phyloP scores from a whole-genome alignment of 2,888 invertebrate species.

The Hydrotaea cyrtoneurina region DNA sequence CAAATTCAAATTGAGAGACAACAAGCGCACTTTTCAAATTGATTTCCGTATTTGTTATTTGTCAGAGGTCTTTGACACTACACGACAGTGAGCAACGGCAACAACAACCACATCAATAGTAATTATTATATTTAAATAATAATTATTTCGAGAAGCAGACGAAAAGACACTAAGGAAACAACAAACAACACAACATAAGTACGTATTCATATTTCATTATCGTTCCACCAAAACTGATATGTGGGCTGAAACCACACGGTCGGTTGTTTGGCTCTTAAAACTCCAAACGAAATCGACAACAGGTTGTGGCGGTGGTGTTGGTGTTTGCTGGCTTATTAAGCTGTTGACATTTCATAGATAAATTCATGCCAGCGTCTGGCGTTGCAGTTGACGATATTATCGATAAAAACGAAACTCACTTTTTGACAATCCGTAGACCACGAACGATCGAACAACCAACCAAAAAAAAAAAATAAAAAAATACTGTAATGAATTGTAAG shows the following conservation, averaged over 20 bases:
- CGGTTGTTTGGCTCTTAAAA: not conserved
- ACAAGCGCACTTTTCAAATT: not conserved
- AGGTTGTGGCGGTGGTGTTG: slow-evolving; percentile 33
- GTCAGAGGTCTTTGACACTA: slow-evolving; percentile 54
- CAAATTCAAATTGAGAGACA: not conserved
- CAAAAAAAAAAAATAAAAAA: no score
- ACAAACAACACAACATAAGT: not conserved
- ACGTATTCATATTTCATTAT: slow-evolving; percentile 40
- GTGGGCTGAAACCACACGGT: slow-evolving; percentile 38
- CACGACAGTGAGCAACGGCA: slow-evolving; percentile 8
- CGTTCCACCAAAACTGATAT: slow-evolving; percentile 15
- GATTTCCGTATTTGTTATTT: slow-evolving; percentile 44
- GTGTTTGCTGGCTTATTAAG: slow-evolving; percentile 24
- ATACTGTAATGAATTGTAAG: not conserved
- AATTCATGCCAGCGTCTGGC: not conserved
- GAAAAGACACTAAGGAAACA: slow-evolving; percentile 5
- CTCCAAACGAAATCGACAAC: slow-evolving; percentile 23
- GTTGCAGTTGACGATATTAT: slow-evolving; percentile 44
- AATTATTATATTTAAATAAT: slow-evolving; percentile 44
- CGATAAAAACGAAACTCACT: not conserved
- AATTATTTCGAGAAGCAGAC: slow-evolving; percentile 26
- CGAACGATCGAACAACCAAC: no score
- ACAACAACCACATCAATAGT: slow-evolving; percentile 23
- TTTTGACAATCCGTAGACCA: slow-evolving; percentile 17
- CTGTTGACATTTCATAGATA: slow-evolving; percentile 46